Base-by-base conservation (phyloP, 1,140 invertebrate species). In the Dolichoris vasculosae region DNA sequence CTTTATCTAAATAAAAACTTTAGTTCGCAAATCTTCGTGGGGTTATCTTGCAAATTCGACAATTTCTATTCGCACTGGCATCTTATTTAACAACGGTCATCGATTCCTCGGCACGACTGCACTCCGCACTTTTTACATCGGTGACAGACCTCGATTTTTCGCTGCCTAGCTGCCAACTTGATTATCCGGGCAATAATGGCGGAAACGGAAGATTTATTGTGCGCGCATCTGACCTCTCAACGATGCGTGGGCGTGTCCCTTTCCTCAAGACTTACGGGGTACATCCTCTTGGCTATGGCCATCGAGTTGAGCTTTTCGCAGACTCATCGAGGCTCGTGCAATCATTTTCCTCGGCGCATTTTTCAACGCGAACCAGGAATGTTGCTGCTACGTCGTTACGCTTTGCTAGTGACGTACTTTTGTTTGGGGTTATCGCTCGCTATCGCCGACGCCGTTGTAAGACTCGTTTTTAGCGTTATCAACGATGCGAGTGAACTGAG, bases 111-210 rank as follows among this genome's bases (percentile, higher is more conserved):
- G 6, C 9, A 30, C 15, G 11, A 32, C 38, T 15, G n/a, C 30
- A 15, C 15, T 13, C 43, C 26, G 43, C 30, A 26, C 46, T 82
- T 69, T 51, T 71, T 71, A 17, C 64, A 30, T 7, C 32, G 23
- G 3, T 20, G 4, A 51, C 23, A 7, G 46, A 51, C 77, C 76
- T 79, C 46, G 48, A 67, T 67, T 59, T 82, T 71, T 77, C 73
- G 55, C 43, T 40, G 40, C 38, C 46, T 30, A 40, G 46, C 76
- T 55, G 51, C 67, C 51, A 63, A 82, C 69, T 86, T 76, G 79
- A 86, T 86, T 86, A 82, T 86, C 84, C 46, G 73, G 73, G 26
- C 84, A 85, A 85, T 85, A 75, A 85, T 81, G 43, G 69, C 55
- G 79, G 30, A 51, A 38, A 32, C 13, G 17, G 43, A n/a, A 86